Evolutionary conservation across 2,888 invertebrate species (phyloP), one percentile per base, ranked within the genome.

Genomic region (Spilosoma lubricipeda): DNA sequence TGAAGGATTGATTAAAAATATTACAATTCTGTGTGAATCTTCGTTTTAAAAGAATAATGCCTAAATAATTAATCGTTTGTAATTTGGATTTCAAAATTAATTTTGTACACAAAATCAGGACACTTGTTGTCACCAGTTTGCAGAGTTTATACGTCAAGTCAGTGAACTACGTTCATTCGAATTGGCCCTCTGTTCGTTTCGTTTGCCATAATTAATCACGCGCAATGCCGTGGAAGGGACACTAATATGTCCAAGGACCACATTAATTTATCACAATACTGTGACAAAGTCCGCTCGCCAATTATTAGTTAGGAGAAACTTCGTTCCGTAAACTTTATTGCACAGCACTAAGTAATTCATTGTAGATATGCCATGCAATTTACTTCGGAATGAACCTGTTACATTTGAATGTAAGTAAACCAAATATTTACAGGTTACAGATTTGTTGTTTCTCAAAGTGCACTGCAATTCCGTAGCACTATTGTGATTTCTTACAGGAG

Each of bases 191-290:
- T 87, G 90, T 87, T 85, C 85, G 88, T 86, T 85, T 83, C 86
- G 88, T 89, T 87, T 89, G 88, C 91, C 88, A 90, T 90, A 92
- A 93, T 95, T 95, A 94, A 94, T 95, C 92, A 92, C 90, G 87
- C 90, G 90, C 87, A 86, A 87, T 88, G 88, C 88, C 85, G 88
- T 85, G 86, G 81, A 91, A 91, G 91, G 90, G 91, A 92, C 91
- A 89, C 90, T 92, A 92, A 92, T 91, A 91, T 89, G 90, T 89
- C 91, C 92, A 93, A 93, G 92, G 92, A 93, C 92, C 86, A 86
- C 88, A 88, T 88, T 90, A 93, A 93, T 94, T 93, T 93, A 92
- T 92, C 87, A 92, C 92, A 89, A 89, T 88, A 90, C 89, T 87
- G 88, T 88, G 85, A 86, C 91, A 90, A 90, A 90, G 90, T 89